phyloP scores from a whole-genome alignment of 2,797 vertebrate species.

The Chelidonichthys spinosus region DNA sequence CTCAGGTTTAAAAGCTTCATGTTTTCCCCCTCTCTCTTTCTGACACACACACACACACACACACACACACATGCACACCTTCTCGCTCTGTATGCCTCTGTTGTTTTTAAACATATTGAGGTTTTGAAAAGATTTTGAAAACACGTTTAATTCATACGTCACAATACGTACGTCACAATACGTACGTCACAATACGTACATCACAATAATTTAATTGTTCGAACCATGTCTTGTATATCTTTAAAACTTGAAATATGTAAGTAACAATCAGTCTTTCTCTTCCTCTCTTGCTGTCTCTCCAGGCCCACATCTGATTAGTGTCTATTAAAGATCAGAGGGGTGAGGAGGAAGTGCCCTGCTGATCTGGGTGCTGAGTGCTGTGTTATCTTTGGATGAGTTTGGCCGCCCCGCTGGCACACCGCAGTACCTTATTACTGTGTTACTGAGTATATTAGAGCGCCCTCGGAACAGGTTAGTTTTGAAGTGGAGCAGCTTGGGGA shows the following conservation, averaged over 20 bases:
- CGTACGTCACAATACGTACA: background rate
- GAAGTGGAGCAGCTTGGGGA: slow-evolving; percentile 80
- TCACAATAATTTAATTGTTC: background rate
- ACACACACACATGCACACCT: slow-evolving; percentile 14
- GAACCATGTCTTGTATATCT: background rate
- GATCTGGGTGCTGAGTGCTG: slow-evolving; percentile 85
- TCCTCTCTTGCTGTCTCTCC: slow-evolving; percentile 77
- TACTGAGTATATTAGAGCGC: slow-evolving; percentile 87
- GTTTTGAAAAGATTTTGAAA: slow-evolving; percentile 22
- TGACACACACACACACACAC: slow-evolving; percentile 1
- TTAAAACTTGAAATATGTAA: slow-evolving; percentile 7
- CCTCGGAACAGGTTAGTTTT: slow-evolving; percentile 83
- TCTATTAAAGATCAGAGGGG: slow-evolving; percentile 90
- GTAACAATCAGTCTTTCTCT: slow-evolving; percentile 6
- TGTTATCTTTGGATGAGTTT: slow-evolving; percentile 93
- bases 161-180: background rate
- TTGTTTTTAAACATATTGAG: slow-evolving; percentile 15
- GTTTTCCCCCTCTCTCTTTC: slow-evolving; percentile 62
- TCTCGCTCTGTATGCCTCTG: slow-evolving; percentile 48
- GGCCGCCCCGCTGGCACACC: slow-evolving; percentile 84
- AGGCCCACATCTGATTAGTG: slow-evolving; percentile 89
- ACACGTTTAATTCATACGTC: background rate
- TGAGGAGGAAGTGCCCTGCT: slow-evolving; percentile 89
- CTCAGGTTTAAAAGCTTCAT: slow-evolving; percentile 72
- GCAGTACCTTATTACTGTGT: slow-evolving; percentile 86